phyloP scores from a whole-genome alignment of 2,113 vertebrate genomes.

The Copsychus sechellarum region DNA sequence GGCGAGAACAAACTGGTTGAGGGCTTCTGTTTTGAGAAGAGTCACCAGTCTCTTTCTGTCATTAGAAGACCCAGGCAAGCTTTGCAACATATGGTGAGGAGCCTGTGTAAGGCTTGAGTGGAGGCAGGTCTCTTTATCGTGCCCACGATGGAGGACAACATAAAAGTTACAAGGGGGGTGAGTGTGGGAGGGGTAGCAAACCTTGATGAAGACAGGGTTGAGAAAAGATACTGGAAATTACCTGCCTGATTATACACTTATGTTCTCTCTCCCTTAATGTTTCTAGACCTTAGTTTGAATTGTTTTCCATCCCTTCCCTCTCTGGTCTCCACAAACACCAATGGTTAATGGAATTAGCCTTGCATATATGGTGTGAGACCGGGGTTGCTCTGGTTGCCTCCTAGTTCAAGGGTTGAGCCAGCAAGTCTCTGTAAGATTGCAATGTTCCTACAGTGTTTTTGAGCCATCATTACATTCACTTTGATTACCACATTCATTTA shows the following conservation, averaged over 20 bases:
- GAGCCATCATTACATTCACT: not conserved
- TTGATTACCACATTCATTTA: not conserved
- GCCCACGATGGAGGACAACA: fast-evolving
- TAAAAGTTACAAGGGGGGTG: not conserved
- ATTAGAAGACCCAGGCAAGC: not conserved
- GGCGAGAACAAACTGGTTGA: not conserved
- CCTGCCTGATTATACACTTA: not conserved
- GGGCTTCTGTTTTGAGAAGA: not conserved
- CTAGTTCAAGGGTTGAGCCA: not conserved
- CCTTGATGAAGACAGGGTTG: not conserved
- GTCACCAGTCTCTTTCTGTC: not conserved
- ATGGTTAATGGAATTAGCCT: not conserved
- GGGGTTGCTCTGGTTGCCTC: not conserved
- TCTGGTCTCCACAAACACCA: not conserved
- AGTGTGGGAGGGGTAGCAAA: not conserved
- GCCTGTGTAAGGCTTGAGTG: fast-evolving
- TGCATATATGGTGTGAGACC: fast-evolving
- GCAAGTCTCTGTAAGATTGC: not conserved
- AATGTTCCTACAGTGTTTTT: not conserved
- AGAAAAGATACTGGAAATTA: not conserved
- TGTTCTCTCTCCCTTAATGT: not conserved
- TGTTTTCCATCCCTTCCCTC: not conserved
- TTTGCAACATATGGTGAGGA: not conserved
- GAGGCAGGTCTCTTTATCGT: not conserved
- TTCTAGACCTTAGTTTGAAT: not conserved